These are phyloP conservation scores for Sporophila hypoxantha DNA, from an alignment of 2,113 vertebrate genomes.

Conservation along the genomic window DNA sequence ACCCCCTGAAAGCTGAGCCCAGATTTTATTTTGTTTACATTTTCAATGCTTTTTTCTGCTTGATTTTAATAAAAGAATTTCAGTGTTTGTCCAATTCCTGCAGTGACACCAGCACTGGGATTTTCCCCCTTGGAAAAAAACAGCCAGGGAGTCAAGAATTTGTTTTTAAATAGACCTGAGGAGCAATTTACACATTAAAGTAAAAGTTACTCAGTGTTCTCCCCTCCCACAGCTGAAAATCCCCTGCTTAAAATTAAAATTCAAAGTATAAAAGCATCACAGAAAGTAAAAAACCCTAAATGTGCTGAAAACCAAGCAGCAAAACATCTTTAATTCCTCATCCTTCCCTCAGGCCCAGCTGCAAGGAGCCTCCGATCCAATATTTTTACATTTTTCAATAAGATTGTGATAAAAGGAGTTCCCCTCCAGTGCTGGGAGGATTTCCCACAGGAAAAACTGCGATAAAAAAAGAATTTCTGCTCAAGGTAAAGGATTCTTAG, in stretches of 20 bases:
- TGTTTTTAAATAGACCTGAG: background rate
- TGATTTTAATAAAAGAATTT: conserved; percentile 9
- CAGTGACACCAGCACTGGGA: background rate
- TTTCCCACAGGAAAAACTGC: no score
- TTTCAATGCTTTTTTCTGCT: background rate
- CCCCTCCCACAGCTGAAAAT: background rate
- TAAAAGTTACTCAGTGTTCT: background rate
- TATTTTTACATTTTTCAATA: no score
- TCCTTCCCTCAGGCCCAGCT: no score
- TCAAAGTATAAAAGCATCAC: background rate
- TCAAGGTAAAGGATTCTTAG: no score
- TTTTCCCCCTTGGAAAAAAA: no score
- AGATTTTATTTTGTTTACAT: background rate
- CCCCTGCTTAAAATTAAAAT: background rate
- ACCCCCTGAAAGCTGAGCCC: conserved; percentile 38
- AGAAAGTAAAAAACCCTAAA: no score
- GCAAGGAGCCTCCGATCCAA: no score
- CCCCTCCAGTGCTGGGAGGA: no score
- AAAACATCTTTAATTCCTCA: no score
- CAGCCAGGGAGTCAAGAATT: background rate
- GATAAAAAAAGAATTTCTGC: no score
- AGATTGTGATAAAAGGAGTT: no score
- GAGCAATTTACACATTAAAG: background rate
- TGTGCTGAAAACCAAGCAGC: no score
- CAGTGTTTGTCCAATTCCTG: background rate